Evolutionary conservation across 30 jellyfish, hydroid and myxozoan genomes (phyloP).

Genomic region (Aurelia aurita): DNA sequence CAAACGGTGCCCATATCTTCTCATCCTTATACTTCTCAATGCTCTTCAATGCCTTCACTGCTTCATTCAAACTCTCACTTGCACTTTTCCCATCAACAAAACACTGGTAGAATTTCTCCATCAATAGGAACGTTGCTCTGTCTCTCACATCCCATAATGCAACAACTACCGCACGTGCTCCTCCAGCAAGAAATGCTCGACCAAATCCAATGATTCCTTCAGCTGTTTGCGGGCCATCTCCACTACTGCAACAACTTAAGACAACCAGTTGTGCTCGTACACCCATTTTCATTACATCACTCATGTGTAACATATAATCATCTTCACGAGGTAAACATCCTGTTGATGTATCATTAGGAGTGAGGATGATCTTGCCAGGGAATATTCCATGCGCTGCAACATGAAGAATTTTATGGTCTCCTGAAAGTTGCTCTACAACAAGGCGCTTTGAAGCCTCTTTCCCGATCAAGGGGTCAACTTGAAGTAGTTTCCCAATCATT

Average conservation of each 20-base stretch:
- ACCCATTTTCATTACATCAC: background rate
- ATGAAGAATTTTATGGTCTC: background rate
- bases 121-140: background rate
- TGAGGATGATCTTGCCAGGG: background rate
- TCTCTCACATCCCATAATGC: background rate
- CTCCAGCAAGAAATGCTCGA: constrained; percentile 13
- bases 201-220: constrained; percentile 8
- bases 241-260: background rate
- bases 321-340: background rate
- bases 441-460: background rate
- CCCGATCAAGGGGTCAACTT: background rate
- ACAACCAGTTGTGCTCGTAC: background rate
- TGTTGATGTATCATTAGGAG: background rate
- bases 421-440: background rate
- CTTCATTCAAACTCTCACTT: too few relatives aligned
- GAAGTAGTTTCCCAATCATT: background rate
- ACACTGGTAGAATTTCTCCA: background rate
- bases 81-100: too few relatives aligned
- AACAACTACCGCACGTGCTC: background rate
- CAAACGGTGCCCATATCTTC: too few relatives aligned
- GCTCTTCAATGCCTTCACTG: too few relatives aligned
- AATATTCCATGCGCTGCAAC: background rate
- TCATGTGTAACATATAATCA: background rate
- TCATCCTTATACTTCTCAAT: too few relatives aligned
- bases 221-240: background rate